Percentiles rank a stretch among this genome's conserved stretches.
Evolutionary conservation across 2,113 vertebrate genomes (phyloP).

Genomic region (Phoxinus phoxinus): DNA sequence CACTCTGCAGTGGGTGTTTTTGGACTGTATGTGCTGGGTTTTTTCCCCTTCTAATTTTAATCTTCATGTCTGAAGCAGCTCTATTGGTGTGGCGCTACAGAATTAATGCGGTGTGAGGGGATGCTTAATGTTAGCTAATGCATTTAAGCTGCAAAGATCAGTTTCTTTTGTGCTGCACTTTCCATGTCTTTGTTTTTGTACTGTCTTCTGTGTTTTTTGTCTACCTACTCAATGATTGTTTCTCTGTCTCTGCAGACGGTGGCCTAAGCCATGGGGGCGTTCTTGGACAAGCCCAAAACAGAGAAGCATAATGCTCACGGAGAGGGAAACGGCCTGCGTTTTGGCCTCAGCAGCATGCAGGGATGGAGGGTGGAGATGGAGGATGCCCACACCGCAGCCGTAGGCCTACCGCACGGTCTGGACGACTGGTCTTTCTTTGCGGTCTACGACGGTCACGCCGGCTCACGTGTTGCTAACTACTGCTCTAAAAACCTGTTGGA

Average conservation of each 20-base stretch:
- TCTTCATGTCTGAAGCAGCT: not conserved
- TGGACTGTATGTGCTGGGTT: constrained; percentile 8
- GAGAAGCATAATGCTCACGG: constrained; percentile 95
- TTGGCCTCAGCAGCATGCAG: constrained; percentile 98
- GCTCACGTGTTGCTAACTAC: constrained; percentile 97
- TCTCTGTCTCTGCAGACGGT: constrained; percentile 72
- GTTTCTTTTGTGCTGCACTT: not conserved
- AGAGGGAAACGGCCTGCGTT: constrained; percentile 91
- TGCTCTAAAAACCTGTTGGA: constrained; percentile 95
- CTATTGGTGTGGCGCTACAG: not conserved
- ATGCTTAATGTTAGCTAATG: not conserved
- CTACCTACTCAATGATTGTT: not conserved
- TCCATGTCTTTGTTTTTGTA: not conserved
- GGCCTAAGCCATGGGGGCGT: constrained; percentile 93
- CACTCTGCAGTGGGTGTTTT: constrained; percentile 34
- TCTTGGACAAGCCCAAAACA: constrained; percentile 99
- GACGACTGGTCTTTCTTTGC: constrained; percentile 98
- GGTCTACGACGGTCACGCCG: constrained; percentile 96
- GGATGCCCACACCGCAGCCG: constrained; percentile 94
- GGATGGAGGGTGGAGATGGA: constrained; percentile 99
- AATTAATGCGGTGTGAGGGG: not conserved
- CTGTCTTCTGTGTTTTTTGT: no score
- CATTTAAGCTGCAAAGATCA: not conserved
- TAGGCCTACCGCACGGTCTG: constrained; percentile 92
- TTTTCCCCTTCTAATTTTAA: not conserved